Evolutionary conservation across 2,888 invertebrate genomes (phyloP), one percentile per base, ranked within the genome.

Genomic region (Blera fallax): DNA sequence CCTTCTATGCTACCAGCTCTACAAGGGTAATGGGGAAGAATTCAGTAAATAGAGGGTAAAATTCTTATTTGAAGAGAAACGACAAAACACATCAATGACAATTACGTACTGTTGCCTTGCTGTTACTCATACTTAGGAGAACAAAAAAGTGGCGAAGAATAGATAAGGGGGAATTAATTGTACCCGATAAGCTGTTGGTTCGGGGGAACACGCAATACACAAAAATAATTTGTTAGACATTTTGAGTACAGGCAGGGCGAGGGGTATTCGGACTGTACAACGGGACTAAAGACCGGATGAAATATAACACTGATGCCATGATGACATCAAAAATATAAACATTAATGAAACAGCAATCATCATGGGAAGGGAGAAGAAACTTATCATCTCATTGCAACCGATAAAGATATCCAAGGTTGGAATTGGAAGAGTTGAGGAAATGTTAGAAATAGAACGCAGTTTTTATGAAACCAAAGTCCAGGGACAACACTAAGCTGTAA

Each of bases 1-100:
- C 90, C 90, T 87, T 92, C 92, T 78, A 91, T 90, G 88, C 92
- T 91, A 77, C 91, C 91, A 45, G 92, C 91, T 88, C 92, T 91
- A 40, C 14, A 40, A 14, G 14, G 3, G 5, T 2, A 32, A 18
- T 14, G 10, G 37, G 67, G 16, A 37, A 67, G 32, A 29, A 50
- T 27, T 43, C 18, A 64, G 6, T 32, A 37, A 21, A n/a, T n/a
- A n/a, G 40, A 60, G 4, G 10, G 14, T 60, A 18, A 40, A 52
- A 18, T 32, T 18, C 14, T 64, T 32, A 27, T 18, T 45, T 18
- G 16, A 11, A 24, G n/a, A 16, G 45, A 11, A 43, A 24, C 24
- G 18, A n/a, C 24, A 27, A 52, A 27, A 11, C n/a, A 27, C 11
- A 52, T 48, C 14, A 14, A 40, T 40, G 37, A n/a, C 14, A 14